A percentile compares a stretch with the other conserved stretches of the same genome.
Evolutionary conservation across 2,113 vertebrate species (phyloP).

Genomic region (Syngnathus scovelli): DNA sequence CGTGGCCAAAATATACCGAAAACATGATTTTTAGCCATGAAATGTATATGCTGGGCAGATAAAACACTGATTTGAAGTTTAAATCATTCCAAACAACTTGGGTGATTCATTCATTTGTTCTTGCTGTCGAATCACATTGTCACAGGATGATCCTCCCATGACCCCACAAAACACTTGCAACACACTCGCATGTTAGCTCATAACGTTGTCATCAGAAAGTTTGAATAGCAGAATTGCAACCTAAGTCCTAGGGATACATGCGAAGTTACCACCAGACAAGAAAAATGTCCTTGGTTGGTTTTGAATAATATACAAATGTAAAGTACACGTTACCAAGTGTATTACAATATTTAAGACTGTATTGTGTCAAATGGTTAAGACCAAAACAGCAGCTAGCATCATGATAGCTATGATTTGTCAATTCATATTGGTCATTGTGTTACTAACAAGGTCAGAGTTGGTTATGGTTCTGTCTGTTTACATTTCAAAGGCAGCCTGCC

Average conservation of each 20-base stretch:
- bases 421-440: neutral
- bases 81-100: too few species aligned
- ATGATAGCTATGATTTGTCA: neutral
- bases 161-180: neutral
- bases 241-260: neutral
- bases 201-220: neutral
- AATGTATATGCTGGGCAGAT: too few species aligned
- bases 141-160: constrained; percentile 2
- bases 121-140: constrained; percentile 35
- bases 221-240: neutral
- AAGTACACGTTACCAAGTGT: neutral
- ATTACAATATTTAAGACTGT: neutral
- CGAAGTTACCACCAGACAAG: neutral
- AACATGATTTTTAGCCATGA: too few species aligned
- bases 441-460: neutral
- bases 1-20: too few species aligned
- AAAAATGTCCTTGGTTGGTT: neutral
- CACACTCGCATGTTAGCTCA: neutral
- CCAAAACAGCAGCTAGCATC: too few species aligned
- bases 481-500: neutral
- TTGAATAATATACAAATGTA: neutral
- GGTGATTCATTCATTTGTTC: constrained; percentile 18
- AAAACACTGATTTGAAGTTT: too few species aligned
- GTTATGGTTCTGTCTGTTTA: neutral
- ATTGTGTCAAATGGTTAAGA: neutral